Evolutionary conservation across 2,797 vertebrate genomes (phyloP).

Genomic region (Onychomys torridus): DNA sequence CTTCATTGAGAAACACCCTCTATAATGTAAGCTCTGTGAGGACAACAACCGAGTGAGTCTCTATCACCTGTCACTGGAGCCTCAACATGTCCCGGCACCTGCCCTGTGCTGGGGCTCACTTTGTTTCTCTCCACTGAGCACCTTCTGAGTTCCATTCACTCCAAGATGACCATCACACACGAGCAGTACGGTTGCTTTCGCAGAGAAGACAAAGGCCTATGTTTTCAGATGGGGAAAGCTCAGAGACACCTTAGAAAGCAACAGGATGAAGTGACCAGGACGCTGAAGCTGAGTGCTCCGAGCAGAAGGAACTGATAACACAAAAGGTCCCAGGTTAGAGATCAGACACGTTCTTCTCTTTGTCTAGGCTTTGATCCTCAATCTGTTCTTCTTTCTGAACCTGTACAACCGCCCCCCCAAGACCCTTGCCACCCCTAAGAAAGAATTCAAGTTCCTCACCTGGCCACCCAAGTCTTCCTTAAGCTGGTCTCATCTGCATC

Average conservation of each 20-base stretch:
- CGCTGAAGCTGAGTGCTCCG: neutral
- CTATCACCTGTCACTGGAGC: neutral
- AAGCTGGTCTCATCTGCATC: neutral
- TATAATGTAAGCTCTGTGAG: neutral
- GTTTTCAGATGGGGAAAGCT: neutral
- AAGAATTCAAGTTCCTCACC: conserved; percentile 28
- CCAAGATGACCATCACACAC: neutral
- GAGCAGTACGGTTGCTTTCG: neutral
- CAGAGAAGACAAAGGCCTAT: neutral
- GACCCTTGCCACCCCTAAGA: neutral
- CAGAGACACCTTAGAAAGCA: neutral
- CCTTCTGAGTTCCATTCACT: neutral
- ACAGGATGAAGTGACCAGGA: neutral
- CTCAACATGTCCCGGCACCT: neutral
- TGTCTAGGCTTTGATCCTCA: neutral
- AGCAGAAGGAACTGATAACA: neutral
- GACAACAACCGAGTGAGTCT: neutral
- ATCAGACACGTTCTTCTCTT: neutral
- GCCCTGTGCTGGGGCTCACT: neutral
- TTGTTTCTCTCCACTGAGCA: neutral
- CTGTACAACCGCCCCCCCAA: neutral
- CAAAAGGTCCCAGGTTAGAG: neutral
- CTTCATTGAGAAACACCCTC: neutral
- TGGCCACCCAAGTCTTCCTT: neutral
- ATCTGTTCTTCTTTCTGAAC: neutral